Evolutionary conservation across 1,140 invertebrate genomes (phyloP).

Genomic region (Heliconius hewitsoni): DNA sequence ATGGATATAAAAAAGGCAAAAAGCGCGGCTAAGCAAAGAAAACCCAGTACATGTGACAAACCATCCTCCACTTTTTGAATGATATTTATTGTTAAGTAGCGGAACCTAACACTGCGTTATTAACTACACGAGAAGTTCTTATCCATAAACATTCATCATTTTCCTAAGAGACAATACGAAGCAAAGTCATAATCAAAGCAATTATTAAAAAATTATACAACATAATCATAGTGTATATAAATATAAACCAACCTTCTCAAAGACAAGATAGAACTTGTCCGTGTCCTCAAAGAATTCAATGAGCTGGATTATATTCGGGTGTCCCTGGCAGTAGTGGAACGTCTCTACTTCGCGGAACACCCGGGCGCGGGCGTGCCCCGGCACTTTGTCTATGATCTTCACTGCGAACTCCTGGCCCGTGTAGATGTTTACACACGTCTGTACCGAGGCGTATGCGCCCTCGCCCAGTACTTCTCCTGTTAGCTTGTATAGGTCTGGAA

Average conservation of each 20-base stretch:
- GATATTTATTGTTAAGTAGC: too few relatives aligned
- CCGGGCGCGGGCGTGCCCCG: conserved; percentile 93
- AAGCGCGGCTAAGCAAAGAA: too few relatives aligned
- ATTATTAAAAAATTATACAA: too few relatives aligned
- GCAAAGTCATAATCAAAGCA: too few relatives aligned
- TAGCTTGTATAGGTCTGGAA: conserved; percentile 95
- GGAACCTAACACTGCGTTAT: too few relatives aligned
- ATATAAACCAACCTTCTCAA: conserved; percentile 90
- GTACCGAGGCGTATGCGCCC: conserved; percentile 97
- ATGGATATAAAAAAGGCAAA: neutral
- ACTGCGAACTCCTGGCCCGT: conserved; percentile 97
- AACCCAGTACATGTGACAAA: too few relatives aligned
- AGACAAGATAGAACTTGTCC: conserved; percentile 97
- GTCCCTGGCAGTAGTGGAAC: conserved; percentile 98
- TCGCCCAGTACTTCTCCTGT: conserved; percentile 97
- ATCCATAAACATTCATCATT: too few relatives aligned
- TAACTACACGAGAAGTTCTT: too few relatives aligned
- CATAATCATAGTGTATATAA: neutral
- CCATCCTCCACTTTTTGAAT: too few relatives aligned
- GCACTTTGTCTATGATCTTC: conserved; percentile 98
- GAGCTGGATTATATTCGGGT: conserved; percentile 98
- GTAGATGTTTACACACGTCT: conserved; percentile 94
- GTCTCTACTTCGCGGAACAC: conserved; percentile 99
- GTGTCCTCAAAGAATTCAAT: conserved; percentile 99
- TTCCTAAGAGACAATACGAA: too few relatives aligned